Evolutionary conservation across 2,888 invertebrate species (phyloP), one percentile per base, ranked within the genome.

Genomic region (Erebia aethiops): DNA sequence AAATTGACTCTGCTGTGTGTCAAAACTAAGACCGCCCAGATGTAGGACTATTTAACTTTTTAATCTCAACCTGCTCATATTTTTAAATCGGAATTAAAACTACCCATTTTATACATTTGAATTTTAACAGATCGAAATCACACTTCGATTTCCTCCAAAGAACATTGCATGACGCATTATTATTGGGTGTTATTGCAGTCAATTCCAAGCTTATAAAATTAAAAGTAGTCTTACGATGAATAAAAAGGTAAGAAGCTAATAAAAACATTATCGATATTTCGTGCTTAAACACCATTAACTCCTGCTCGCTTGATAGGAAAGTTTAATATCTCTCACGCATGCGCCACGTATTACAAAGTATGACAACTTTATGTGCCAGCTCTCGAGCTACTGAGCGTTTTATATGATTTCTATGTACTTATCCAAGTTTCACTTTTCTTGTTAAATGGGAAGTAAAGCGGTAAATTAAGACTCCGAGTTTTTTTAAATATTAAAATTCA

Each of bases 261-360:
- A 70, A 65, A 70, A 64, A 60, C 21, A 26, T 35, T 21, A 51
- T 58, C 41, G 51, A 14, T 52, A 54, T 52, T n/a, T 60, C 60
- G 54, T 60, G 60, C 9, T 18, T 41, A 21, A 41, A 58, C n/a
- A 41, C 70, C 60, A 57, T 70, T 65, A 58, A 60, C 26, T 60
- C 65, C 21, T 65, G n/a, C 58, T 52, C 58, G 49, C 58, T 21
- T 43, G 18, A 65, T 70, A 65, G 18, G 65, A 52, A 60, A 54
- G 51, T n/a, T 13, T 43, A 41, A 43, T 9, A 60, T 65, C 9
- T 65, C 49, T 70, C 60, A 52, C 21, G 65, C 70, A 61, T 56
- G 14, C 56, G 51, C 51, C n/a, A 63, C 18, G 61, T 51, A 52
- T 49, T 63, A 63, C 63, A 63, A 51, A 51, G 63, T 63, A 51